Evolutionary conservation across 2,797 vertebrate genomes (phyloP), one percentile per base, ranked within the genome.

Genomic region (Prionace glauca): DNA sequence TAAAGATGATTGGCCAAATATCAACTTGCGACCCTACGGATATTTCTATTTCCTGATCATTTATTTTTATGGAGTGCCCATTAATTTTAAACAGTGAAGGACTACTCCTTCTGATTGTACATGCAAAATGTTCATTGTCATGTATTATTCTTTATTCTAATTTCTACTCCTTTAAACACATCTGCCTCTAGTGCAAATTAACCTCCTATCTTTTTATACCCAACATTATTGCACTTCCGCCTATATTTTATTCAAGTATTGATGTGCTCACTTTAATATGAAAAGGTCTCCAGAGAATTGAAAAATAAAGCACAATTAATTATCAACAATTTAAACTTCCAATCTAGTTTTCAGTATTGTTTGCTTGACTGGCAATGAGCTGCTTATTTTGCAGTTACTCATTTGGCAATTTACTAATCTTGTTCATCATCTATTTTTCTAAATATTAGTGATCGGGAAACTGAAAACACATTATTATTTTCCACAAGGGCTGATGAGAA

Each of bases 361-460:
- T 92, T 67, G 32, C 24, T 36, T 67, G 60, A n/a, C 62, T 67
- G 90, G 1, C 60, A 36, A 22, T 69, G 18, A 32, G 11, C 22
- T 92, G 12, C 36, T 26, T 45, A n/a, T 69, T 16, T 26, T 12
- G 11, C n/a, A 94, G 22, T 41, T 71, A 67, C 24, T 71, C 92
- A 12, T 71, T 71, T 69, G 67, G 9, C 41, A 24, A 94, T 41
- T 94, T 18, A 22, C n/a, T 69, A 60, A 71, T 71, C 92, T 94
- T 22, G 22, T 11, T 94, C 24, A 94, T 3, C 92, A 71, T 45
- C 67, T 41, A 11, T 69, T 26, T 32, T 93, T 41, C 67, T 45
- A 94, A 94, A 69, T 41, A 36, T 71, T 36, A 71, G n/a, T 94
- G 92, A 94, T 94, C 22, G 71, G 92, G 69, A 71, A 94, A 50